Conservation (phyloP, 2,888 invertebrate genomes). For the Megalurothrips usitatus region DNA sequence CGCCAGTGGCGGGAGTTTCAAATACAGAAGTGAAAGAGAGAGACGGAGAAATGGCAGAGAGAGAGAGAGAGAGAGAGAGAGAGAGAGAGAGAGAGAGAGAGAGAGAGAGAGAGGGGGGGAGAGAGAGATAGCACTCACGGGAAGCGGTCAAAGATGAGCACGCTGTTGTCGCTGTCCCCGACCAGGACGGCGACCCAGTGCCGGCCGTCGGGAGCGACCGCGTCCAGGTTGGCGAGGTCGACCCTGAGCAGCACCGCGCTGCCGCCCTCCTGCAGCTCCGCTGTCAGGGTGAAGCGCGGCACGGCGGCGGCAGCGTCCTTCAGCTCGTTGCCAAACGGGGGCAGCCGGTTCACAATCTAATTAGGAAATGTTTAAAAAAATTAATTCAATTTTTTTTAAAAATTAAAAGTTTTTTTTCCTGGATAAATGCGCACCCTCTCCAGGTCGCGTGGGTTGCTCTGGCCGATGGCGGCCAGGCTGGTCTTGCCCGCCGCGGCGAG, state of each 20-base stretch:
- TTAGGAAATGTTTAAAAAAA: too few relatives aligned
- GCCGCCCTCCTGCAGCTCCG: slow-evolving; percentile 36
- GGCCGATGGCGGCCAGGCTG: slow-evolving; percentile 58
- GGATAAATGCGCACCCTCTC: slow-evolving; percentile 54
- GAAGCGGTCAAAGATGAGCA: slow-evolving; percentile 54
- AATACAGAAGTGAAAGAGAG: too few relatives aligned
- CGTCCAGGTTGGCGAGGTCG: slow-evolving; percentile 49
- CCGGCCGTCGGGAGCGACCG: slow-evolving; percentile 52
- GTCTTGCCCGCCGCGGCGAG: slow-evolving; percentile 63
- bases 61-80: too few relatives aligned
- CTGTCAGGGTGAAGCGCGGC: slow-evolving; percentile 57
- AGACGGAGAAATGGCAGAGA: too few relatives aligned
- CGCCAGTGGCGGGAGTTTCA: too few relatives aligned
- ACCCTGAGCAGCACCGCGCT: slow-evolving; percentile 46
- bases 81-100: too few relatives aligned
- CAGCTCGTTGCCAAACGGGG: slow-evolving; percentile 66
- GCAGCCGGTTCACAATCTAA: slow-evolving; percentile 66
- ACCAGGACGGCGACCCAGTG: slow-evolving; percentile 58
- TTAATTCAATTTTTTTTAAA: slow-evolving; percentile 31
- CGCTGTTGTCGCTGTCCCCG: slow-evolving; percentile 61
- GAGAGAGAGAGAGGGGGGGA: too few relatives aligned
- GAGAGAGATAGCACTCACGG: slow-evolving; percentile 49
- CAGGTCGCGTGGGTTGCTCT: slow-evolving; percentile 66
- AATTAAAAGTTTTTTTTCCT: slow-evolving; percentile 21
- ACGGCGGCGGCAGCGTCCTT: slow-evolving; percentile 58